Evolutionary conservation across 2,888 invertebrate species (phyloP), one percentile per base, ranked within the genome.

Genomic region (Tenthredo amoena): DNA sequence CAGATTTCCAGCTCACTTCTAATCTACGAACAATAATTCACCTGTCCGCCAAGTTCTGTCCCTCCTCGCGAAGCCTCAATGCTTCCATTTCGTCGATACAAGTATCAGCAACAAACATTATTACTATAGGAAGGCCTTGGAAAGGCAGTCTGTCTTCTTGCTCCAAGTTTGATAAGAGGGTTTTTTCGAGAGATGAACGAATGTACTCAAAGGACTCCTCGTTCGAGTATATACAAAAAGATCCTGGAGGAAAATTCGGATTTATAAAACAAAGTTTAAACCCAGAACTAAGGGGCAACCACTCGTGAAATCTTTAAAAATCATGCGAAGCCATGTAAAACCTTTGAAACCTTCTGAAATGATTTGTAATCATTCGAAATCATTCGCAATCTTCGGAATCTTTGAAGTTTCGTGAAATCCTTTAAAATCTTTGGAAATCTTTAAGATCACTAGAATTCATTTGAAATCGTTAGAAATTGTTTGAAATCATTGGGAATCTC

Each of bases 191-290:
- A 93, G 98, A 98, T 86, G 97, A 97, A 89, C 98, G 95, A 82
- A 99, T 96, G 92, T 98, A 99, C 91, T 99, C 98, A 91, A 99
- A 97, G 0, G 98, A 97, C 91, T 98, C 97, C 89, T 97, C 97
- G 91, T 98, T 98, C 90, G 98, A 97, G 93, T 97, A 99, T 34
- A 98, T 97, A 93, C 98, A 98, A 94, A 97, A 97, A 90, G 97
- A 96, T 83, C 97, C 96, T 97, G 91, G 7, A 89, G 91, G 82
- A 58, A 77, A 65, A 84, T 47, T 83, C 12, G 71, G 65, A 21
- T 21, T 86, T 68, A 43, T 40, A 31, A 84, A 86, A 6, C n/a
- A 84, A 50, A 72, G 34, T 50, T 50, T 5, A 18, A 18, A 37
- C 15, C 31, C 12, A 4, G 47, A 43, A 72, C 37, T 55, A n/a